Evolutionary conservation across 2,797 vertebrate species (phyloP).

Genomic region (Chloroceryle inda): DNA sequence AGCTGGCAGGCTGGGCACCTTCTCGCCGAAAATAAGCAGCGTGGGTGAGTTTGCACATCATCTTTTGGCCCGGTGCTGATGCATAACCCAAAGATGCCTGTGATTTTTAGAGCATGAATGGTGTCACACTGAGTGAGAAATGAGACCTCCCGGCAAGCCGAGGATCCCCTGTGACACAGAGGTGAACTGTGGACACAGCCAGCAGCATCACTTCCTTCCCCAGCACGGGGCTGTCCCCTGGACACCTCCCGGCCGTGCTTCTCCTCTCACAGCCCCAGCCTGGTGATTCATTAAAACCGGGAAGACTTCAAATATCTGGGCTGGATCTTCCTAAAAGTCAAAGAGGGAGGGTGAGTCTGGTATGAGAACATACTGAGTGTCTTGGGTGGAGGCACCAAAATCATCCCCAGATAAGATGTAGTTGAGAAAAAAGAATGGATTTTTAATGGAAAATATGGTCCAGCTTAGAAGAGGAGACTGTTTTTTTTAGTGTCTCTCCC

Average conservation of each 20-base stretch:
- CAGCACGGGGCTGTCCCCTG: accelerated
- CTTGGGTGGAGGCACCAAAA: background rate
- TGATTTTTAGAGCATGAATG: background rate
- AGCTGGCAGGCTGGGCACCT: background rate
- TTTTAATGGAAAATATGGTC: background rate
- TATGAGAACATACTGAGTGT: background rate
- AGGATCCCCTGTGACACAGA: background rate
- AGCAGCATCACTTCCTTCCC: background rate
- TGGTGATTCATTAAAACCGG: background rate
- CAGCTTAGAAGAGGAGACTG: background rate
- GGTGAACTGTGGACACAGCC: background rate
- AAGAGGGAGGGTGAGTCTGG: background rate
- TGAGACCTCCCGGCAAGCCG: background rate
- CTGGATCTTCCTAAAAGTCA: background rate
- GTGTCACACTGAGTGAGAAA: background rate
- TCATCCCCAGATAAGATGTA: background rate
- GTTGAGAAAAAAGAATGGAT: background rate
- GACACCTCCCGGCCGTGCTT: background rate
- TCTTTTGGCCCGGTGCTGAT: background rate
- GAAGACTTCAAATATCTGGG: background rate
- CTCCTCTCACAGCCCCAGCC: background rate
- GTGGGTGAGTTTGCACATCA: background rate
- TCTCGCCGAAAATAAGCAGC: background rate
- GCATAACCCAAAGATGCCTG: background rate
- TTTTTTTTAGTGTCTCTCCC: background rate